These are phyloP conservation scores for Oreochromis spilurus DNA, from an alignment of 2,113 vertebrate species.

Conservation along the genomic window DNA sequence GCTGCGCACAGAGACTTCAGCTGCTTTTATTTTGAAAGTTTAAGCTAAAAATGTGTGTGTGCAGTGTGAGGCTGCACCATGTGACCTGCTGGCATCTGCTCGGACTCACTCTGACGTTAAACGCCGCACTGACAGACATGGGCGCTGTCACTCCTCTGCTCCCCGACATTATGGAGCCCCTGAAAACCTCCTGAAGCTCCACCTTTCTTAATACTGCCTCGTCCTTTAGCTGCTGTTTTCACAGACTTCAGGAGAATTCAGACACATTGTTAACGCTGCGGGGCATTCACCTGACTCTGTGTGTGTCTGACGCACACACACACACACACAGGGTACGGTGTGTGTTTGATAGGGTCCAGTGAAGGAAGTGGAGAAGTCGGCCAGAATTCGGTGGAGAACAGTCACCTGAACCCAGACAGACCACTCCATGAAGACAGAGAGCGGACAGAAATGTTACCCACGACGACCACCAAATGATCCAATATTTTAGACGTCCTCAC, in stretches of 20 bases:
- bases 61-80: not conserved
- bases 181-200: not conserved
- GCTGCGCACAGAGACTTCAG: not conserved
- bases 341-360: not conserved
- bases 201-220: not conserved
- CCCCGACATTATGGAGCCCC: not conserved
- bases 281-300: not conserved
- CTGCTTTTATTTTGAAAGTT: not conserved
- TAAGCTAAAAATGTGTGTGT: not conserved
- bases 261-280: constrained; percentile 12
- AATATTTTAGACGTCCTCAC: not conserved
- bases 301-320: not conserved
- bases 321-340: not conserved
- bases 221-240: not conserved
- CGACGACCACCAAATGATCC: not conserved
- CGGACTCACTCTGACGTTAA: not conserved
- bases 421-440: not conserved
- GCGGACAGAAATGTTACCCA: not conserved
- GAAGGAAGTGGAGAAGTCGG: not conserved
- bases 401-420: not conserved
- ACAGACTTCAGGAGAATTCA: not conserved
- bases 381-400: not conserved
- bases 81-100: not conserved
- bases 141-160: not conserved
- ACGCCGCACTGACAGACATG: not conserved